These are phyloP conservation scores for Carcinoscorpius rotundicauda DNA, from an alignment of 1,140 invertebrate species.

Conservation along the genomic window DNA sequence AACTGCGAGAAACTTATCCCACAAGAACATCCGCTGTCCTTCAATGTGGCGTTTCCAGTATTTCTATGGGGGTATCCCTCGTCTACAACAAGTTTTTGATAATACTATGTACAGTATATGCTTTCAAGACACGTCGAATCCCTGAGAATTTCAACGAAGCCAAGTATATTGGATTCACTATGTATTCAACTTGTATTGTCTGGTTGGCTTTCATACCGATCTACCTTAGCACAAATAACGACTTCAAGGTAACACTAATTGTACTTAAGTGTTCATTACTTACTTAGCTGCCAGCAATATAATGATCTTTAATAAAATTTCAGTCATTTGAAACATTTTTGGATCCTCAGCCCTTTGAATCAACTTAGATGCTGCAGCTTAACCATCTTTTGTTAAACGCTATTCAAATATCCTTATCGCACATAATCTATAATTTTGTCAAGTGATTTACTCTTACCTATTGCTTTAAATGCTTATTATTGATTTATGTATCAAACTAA, in stretches of 20 bases:
- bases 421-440: too few relatives aligned
- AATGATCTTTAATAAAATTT: too few relatives aligned
- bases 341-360: too few relatives aligned
- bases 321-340: too few relatives aligned
- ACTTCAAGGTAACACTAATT: conserved; percentile 40
- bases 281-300: too few relatives aligned
- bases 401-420: too few relatives aligned
- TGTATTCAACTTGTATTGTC: conserved; percentile 62
- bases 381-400: too few relatives aligned
- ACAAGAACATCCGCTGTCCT: conserved; percentile 41
- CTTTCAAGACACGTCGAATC: conserved; percentile 57
- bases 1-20: conserved; percentile 42
- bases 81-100: conserved; percentile 61
- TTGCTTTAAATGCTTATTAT: too few relatives aligned
- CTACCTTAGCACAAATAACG: conserved; percentile 52
- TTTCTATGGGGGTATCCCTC: conserved; percentile 56
- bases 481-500: too few relatives aligned
- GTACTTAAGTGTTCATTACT: not conserved
- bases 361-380: too few relatives aligned
- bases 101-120: conserved; percentile 55
- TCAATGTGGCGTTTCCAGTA: conserved; percentile 53
- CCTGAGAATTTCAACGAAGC: conserved; percentile 62
- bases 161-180: conserved; percentile 56
- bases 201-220: conserved; percentile 60
- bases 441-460: too few relatives aligned